Base-by-base conservation (phyloP, 2,113 vertebrate genomes). In the Cichladusa arquata region DNA sequence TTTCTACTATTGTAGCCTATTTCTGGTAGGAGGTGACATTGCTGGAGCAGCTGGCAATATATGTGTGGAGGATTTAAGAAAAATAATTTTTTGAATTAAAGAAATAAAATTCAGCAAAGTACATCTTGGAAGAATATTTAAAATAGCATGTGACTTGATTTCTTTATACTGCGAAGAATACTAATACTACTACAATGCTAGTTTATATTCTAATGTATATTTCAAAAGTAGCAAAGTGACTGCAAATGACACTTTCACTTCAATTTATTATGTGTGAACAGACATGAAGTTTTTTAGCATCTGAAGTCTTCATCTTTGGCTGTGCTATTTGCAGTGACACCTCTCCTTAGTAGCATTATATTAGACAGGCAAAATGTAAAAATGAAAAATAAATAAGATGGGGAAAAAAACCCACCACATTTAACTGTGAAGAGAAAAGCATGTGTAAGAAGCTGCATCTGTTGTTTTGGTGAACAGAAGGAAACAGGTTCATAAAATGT, bases 251-350 rank as follows among this genome's bases (percentile, higher is more conserved):
- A 65, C 13, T 60, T 92, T 64, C 24, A 40, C 44, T 94, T 93
- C 44, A 36, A 11, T 81, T 89, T 74, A 15, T 29, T 0, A 0
- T 61, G 9, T 58, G 3, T 51, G 3, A 29, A 56, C 13, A 60
- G 31, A 51, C 1, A 5, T 19, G 33, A 82, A 19, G 0, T 31
- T 77, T 66, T 79, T 76, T 64, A 76, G 24, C 26, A 34, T 80
- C 33, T 60, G 0, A 81, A 72, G 29, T 71, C 16, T 83, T 20
- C 5, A 12, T 73, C n/a, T 88, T 57, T 66, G 18, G 24, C 50
- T 85, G 24, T 2, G 0, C 77, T 69, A 11, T 61, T 79, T 73
- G n/a, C 17, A 66, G 19, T 53, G 60, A 31, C 26, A 50, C 42
- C 5, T 28, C 8, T 77, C 8, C 33, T 51, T 34, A 81, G 22